phyloP scores from a whole-genome alignment of 2,797 vertebrate genomes.

The Petrocephalus sullivani region DNA sequence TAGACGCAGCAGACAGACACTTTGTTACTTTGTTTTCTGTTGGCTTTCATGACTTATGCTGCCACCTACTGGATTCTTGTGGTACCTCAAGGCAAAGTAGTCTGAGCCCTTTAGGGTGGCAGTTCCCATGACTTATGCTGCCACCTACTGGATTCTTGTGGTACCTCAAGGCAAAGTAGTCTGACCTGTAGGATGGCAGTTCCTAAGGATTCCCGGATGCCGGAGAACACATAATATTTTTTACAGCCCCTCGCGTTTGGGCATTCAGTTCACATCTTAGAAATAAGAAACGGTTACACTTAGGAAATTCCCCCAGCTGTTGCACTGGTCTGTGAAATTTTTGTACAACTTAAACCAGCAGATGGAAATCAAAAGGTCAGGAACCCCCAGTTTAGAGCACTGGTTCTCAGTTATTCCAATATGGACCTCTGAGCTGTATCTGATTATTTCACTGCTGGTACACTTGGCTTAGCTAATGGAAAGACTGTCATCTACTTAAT shows the following conservation, averaged over 20 bases:
- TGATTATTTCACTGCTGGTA: neutral
- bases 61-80: conserved; percentile 9
- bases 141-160: conserved; percentile 8
- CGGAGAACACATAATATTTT: no score
- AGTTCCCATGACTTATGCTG: neutral
- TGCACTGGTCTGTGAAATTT: neutral
- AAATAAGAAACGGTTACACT: neutral
- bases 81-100: neutral
- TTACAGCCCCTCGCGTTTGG: neutral
- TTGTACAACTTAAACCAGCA: neutral
- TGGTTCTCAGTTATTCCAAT: neutral
- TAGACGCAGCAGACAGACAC: neutral
- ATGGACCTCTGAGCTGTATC: neutral
- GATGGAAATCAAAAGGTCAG: neutral
- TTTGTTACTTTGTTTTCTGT: neutral
- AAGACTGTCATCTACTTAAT: no score
- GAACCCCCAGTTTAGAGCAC: neutral
- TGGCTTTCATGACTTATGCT: neutral
- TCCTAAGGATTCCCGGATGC: neutral
- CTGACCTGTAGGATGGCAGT: neutral
- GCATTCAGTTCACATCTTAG: neutral
- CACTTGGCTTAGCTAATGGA: neutral
- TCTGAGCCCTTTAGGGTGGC: neutral
- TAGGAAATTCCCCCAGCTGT: neutral
- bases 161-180: neutral